Evolutionary conservation across 2,888 invertebrate species (phyloP), one percentile per base, ranked within the genome.

Genomic region (Himalopsyche japonica): DNA sequence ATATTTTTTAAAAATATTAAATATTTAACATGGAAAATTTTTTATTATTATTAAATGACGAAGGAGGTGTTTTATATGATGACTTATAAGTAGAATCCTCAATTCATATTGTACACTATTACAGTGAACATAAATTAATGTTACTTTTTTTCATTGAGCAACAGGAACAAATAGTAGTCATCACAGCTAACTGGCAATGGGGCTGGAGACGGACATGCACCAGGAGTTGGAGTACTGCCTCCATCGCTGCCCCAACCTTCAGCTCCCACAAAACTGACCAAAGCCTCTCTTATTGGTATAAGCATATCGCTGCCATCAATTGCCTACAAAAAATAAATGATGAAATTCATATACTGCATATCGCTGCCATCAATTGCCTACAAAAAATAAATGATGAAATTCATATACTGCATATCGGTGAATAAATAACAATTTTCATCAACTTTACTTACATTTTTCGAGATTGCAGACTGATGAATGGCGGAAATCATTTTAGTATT

Each of bases 401-500:
- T 47, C 30, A 77, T n/a, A 24, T 3, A 57, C 24, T 20, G 10
- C 12, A 24, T 81, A 30, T 24, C 12, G 15, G 3, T n/a, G n/a
- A n/a, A n/a, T n/a, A n/a, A n/a, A n/a, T n/a, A n/a, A 49, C 8
- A 49, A 49, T 49, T 49, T 6, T 49, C n/a, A 12, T 7, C 8
- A 43, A 3, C 15, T 10, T 76, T 10, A 85, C 85, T 86, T 81
- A 92, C 92, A 89, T 91, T 88, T 86, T 92, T 92, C 30, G 92
- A 91, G 0, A 92, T 89, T 0, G 92, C 92, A 0, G 92, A 92
- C 85, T 91, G 90, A 88, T 92, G 92, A 0, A 92, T 91, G 0
- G 95, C 95, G 0, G 94, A 93, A 57, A 96, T 93, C 94, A 97
- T 96, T 90, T 97, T 97, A 90, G 96, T 96, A 88, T 96, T 96